Evolutionary conservation across 2,888 invertebrate species (phyloP), one percentile per base, ranked within the genome.

Genomic region (Nomada fabriciana): DNA sequence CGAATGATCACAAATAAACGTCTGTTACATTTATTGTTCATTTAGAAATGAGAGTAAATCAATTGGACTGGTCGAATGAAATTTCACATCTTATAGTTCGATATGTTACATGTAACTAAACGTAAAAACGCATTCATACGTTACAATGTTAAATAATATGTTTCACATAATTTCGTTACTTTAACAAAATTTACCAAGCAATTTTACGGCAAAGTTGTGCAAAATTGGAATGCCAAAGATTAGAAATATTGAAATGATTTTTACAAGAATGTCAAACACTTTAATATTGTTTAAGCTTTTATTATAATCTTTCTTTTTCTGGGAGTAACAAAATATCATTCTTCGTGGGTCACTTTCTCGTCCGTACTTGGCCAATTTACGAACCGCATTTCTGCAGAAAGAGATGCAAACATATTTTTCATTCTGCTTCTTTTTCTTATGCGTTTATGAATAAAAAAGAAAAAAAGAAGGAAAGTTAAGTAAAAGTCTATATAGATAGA

Each of bases 1-100:
- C 47, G 29, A 70, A 4, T 15, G 43, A 60, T 60, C 20, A 15
- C 25, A 60, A 70, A 36, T 71, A 61, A 71, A 36, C 36, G 23
- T 36, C 59, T 60, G 15, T 50, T 36, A 2, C 15, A 20, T 18
- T 42, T 61, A 20, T 29, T 60, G 11, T 60, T 60, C 50, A 20
- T 50, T 20, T 15, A 18, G 18, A 29, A 71, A 71, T 23, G 60
- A 70, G 50, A 70, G 11, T 60, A 50, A 36, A 29, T 52, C 50
- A 52, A 52, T 50, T 36, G 10, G 18, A 71, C 18, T 4, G 2
- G 18, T 50, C 50, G 20, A 69, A 43, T 57, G 57, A 43, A 43
- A 43, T 43, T 42, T 13, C 23, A 2, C 2, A 68, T 23, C 23
- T 57, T 43, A 57, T 10, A 43, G 11, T 1, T 11, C 20, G 29